phyloP scores from a whole-genome alignment of 2,888 invertebrate genomes.

The Lithosia quadra region DNA sequence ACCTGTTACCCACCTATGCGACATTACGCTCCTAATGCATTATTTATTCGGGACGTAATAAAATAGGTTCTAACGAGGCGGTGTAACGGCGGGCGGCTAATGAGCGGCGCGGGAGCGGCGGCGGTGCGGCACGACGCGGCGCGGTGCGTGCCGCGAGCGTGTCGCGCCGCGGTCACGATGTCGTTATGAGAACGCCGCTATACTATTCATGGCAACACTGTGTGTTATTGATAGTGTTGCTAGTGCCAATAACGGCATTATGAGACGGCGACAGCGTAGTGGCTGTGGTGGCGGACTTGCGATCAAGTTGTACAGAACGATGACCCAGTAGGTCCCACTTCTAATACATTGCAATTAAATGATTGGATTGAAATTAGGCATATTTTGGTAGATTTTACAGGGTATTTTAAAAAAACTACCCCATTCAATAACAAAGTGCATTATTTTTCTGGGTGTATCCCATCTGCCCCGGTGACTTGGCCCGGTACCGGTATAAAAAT shows the following conservation, averaged over 20 bases:
- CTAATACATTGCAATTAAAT: too few species aligned
- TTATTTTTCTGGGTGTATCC: too few species aligned
- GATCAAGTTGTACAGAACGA: not conserved
- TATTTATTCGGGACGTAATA: constrained; percentile 49
- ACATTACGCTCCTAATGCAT: constrained; percentile 35
- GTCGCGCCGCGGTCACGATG: constrained; percentile 38
- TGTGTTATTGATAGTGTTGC: constrained; percentile 24
- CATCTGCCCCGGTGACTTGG: too few species aligned
- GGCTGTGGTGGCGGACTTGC: not conserved
- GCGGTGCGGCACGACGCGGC: constrained; percentile 32
- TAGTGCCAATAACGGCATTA: constrained; percentile 17
- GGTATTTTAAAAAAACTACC: too few species aligned
- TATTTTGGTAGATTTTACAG: too few species aligned
- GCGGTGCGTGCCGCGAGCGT: constrained; percentile 26
- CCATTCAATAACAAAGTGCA: too few species aligned
- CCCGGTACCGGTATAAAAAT: too few species aligned
- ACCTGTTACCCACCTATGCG: constrained; percentile 10
- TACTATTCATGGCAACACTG: constrained; percentile 27
- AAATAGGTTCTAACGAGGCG: constrained; percentile 42
- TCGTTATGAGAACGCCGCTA: constrained; percentile 27
- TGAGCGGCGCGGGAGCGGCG: constrained; percentile 40
- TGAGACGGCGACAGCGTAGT: not conserved
- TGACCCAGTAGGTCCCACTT: too few species aligned
- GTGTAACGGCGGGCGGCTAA: constrained; percentile 42
- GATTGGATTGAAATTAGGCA: too few species aligned